A percentile compares a stretch with the other conserved stretches of the same genome.
phyloP scores from a whole-genome alignment of 1,140 invertebrate species.

The Octopus bimaculoides region DNA sequence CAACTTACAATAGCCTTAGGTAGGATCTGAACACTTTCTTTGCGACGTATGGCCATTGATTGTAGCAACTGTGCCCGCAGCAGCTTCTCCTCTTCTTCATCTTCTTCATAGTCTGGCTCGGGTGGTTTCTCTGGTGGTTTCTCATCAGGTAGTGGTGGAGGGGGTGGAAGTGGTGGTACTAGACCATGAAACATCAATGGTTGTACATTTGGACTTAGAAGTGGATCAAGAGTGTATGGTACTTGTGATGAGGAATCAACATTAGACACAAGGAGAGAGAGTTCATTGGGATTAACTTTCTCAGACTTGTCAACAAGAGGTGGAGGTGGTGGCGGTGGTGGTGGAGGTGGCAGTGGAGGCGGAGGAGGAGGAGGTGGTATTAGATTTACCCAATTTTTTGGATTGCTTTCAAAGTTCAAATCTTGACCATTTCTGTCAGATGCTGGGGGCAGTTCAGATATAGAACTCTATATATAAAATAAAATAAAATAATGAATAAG shows the following conservation, averaged over 20 bases:
- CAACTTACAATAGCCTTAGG: neutral
- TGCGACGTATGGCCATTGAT: constrained; percentile 25
- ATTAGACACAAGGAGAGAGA: neutral
- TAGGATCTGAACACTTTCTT: constrained; percentile 1
- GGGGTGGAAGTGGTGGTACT: constrained; percentile 15
- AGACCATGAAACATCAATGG: neutral
- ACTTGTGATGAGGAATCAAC: constrained; percentile 6
- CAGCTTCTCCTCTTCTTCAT: constrained; percentile 28
- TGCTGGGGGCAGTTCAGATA: too few species aligned
- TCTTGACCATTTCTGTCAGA: too few species aligned
- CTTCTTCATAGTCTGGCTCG: constrained; percentile 20
- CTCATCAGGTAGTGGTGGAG: neutral
- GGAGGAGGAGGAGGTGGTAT: too few species aligned
- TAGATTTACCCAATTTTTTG: too few species aligned
- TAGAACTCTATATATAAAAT: too few species aligned
- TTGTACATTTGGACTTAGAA: constrained; percentile 23
- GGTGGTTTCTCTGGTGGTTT: constrained; percentile 16
- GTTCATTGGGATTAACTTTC: too few species aligned
- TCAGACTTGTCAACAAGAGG: neutral
- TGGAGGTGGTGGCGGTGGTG: neutral
- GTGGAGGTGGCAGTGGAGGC: neutral
- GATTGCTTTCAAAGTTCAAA: too few species aligned
- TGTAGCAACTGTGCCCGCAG: constrained; percentile 29
- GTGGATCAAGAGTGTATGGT: constrained; percentile 19
- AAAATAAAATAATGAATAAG: too few species aligned